A percentile compares a stretch with the other conserved stretches of the same genome.
phyloP scores from a whole-genome alignment of 2,113 vertebrate genomes.

The Coracopsis vasa region DNA sequence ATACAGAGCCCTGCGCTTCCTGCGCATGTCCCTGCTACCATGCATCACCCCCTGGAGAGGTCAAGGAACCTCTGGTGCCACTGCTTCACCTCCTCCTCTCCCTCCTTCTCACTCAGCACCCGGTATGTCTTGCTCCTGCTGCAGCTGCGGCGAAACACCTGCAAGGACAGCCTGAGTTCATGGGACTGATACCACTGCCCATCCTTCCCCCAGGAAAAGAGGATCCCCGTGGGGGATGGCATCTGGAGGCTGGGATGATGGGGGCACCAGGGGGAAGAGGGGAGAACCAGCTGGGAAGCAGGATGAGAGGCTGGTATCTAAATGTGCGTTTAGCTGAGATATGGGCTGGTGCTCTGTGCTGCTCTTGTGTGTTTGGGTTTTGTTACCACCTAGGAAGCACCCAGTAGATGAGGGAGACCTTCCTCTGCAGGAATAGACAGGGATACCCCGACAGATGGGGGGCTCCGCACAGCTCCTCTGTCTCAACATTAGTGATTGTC shows the following conservation, averaged over 20 bases:
- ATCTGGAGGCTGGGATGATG: not conserved
- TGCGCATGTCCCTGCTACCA: rapidly evolving
- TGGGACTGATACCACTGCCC: not conserved
- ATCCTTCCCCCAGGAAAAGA: not conserved
- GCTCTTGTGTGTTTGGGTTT: not conserved
- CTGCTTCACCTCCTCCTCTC: conserved; percentile 41
- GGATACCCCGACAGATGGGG: rapidly evolving
- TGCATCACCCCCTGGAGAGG: not conserved
- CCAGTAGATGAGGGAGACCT: not conserved
- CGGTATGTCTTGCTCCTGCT: not conserved
- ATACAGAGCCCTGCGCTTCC: not conserved
- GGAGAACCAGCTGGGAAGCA: not conserved
- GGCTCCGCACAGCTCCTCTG: not conserved
- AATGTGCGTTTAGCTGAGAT: not conserved
- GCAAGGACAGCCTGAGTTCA: not conserved
- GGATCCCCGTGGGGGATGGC: not conserved
- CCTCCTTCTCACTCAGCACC: conserved; percentile 43
- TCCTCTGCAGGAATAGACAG: not conserved
- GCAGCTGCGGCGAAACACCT: conserved; percentile 64
- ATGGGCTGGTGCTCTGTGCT: not conserved
- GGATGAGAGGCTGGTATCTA: not conserved
- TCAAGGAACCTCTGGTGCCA: conserved; percentile 65
- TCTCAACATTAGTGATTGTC: not conserved
- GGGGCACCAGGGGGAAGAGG: not conserved
- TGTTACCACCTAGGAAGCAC: not conserved